Evolutionary conservation across 1,140 invertebrate genomes (phyloP).

Genomic region (Trachymyrmex cornetzi): DNA sequence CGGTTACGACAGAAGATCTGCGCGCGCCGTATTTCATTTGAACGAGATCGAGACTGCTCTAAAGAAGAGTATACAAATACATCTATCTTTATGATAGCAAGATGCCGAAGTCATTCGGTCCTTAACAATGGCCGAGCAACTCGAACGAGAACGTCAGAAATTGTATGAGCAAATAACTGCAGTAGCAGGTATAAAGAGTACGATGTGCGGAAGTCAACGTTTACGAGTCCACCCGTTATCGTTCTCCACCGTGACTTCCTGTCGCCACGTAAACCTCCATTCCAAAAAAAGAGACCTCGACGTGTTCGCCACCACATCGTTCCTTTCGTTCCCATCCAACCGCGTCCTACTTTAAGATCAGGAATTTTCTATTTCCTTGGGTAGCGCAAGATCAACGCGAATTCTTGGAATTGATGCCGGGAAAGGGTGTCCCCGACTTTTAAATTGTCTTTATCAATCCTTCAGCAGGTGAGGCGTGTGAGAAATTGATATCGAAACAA

Average conservation of each 20-base stretch:
- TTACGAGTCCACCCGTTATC: slow-evolving; percentile 65
- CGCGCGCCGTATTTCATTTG: neutral
- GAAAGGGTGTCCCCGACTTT: slow-evolving; percentile 39
- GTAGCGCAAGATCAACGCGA: slow-evolving; percentile 57
- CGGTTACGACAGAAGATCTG: slow-evolving; percentile 17
- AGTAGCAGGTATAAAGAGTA: slow-evolving; percentile 50
- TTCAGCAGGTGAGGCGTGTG: slow-evolving; percentile 35
- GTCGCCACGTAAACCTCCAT: slow-evolving; percentile 14
- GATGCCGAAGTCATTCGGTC: neutral
- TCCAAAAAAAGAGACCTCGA: slow-evolving; percentile 19
- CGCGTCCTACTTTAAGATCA: slow-evolving; percentile 56
- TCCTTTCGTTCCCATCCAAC: slow-evolving; percentile 52
- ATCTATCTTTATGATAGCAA: slow-evolving; percentile 40
- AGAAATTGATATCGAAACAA: slow-evolving; percentile 52
- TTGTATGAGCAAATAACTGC: slow-evolving; percentile 30
- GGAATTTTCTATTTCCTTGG: slow-evolving; percentile 64
- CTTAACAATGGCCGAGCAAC: slow-evolving; percentile 48
- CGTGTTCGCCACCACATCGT: slow-evolving; percentile 45
- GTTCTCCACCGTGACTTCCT: slow-evolving; percentile 16
- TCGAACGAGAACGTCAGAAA: slow-evolving; percentile 14
- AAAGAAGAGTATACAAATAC: slow-evolving; percentile 38
- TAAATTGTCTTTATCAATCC: slow-evolving; percentile 65
- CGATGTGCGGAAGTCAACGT: slow-evolving; percentile 10
- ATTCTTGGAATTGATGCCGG: slow-evolving; percentile 60
- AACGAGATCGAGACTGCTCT: slow-evolving; percentile 21